Percentiles rank a stretch among this genome's conserved stretches.
Conservation (phyloP, 1,140 invertebrate species). For the Nilaparvata lugens region DNA sequence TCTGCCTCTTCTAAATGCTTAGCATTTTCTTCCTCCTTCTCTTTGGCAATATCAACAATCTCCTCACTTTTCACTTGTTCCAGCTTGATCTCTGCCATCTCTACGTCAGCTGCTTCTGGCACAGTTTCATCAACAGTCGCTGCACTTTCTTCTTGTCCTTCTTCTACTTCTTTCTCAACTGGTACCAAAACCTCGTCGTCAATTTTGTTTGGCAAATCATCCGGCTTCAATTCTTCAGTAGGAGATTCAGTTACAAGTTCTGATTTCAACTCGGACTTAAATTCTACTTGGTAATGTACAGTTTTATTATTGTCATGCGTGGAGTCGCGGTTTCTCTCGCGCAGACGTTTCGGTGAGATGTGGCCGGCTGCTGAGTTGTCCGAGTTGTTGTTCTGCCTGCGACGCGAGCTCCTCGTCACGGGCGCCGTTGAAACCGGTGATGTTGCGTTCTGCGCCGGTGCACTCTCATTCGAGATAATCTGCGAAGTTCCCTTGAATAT, state of each 20-base stretch:
- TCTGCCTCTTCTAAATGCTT: constrained; percentile 24
- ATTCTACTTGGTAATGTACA: neutral
- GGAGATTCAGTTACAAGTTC: constrained; percentile 24
- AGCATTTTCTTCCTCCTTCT: constrained; percentile 25
- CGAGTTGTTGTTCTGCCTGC: constrained; percentile 21
- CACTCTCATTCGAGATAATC: constrained; percentile 28
- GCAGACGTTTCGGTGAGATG: constrained; percentile 12
- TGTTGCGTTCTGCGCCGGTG: constrained; percentile 35
- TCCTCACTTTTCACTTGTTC: constrained; percentile 33
- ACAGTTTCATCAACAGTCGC: constrained; percentile 6
- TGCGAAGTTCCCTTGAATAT: constrained; percentile 52
- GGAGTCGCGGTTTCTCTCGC: constrained; percentile 12
- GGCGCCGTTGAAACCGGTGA: neutral
- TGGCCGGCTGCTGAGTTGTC: neutral
- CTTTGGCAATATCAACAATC: constrained; percentile 24
- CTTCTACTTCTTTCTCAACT: constrained; percentile 27
- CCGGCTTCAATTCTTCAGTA: constrained; percentile 13
- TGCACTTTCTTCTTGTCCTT: constrained; percentile 32
- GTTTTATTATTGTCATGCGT: neutral
- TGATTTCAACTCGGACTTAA: neutral
- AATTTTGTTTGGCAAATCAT: neutral
- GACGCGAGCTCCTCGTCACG: constrained; percentile 14
- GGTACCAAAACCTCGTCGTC: neutral
- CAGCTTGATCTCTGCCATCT: neutral
- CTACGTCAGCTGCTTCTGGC: neutral